Base-by-base conservation (phyloP, 2,888 invertebrate species). In the Perdita meconis region DNA sequence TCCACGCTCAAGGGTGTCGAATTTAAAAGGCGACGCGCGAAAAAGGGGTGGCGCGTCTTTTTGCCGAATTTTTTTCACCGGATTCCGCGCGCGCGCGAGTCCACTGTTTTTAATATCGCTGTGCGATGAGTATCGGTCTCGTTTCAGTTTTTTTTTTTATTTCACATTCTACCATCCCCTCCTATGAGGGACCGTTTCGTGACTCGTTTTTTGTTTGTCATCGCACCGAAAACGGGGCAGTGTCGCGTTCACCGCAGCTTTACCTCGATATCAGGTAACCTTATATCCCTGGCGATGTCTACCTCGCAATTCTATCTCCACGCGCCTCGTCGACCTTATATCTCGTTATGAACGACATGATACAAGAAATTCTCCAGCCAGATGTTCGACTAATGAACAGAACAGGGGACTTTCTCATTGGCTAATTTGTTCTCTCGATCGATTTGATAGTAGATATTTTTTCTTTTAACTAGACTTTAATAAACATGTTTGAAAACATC, bases 1-100 rank as follows among this genome's bases (percentile, higher is more conserved):
- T 82, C 67, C 55, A 47, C 72, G 80, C 69, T 76, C 83, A 85
- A 85, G 79, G 82, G 82, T 85, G 78, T 85, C 84, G 53, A 60
- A 59, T 86, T 82, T 77, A 80, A 75, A 84, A 75, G 53, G 70
- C 53, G 65, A 59, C n/a, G 69, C 50, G 53, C 10, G n/a, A n/a
- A 36, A 34, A 30, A 16, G 19, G 22, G 16, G 16, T 19, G 40
- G 55, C 51, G 57, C 57, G 67, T 64, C 64, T 40, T 79, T 40
- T 19, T 44, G 13, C 16, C 36, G 16, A 22, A n/a, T 64, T 59
- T 59, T 69, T 68, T 30, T 47, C 55, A 13, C 51, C 51, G 8
- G n/a, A 34, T 47, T n/a, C n/a, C n/a, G n/a, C n/a, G 8, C 40
- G 51, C n/a, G 36, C 30, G 22, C n/a, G 10, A 38, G 50, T 40